A percentile compares a stretch with the other conserved stretches of the same genome.
phyloP scores from a whole-genome alignment of 2,797 vertebrate species.

The Pipistrellus kuhlii region DNA sequence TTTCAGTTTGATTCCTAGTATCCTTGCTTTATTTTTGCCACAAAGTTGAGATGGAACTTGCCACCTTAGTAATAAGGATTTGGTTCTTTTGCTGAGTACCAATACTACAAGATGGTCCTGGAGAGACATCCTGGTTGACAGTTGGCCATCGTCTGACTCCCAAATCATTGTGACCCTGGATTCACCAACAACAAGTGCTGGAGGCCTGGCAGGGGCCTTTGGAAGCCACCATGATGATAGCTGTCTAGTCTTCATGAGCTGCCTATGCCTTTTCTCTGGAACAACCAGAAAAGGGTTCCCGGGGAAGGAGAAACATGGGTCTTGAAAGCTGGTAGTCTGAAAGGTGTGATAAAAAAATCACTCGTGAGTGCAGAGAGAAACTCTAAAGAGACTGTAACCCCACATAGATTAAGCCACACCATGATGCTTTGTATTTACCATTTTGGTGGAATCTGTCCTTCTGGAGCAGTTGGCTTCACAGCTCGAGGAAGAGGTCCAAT shows the following conservation, averaged over 20 bases:
- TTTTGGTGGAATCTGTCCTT: constrained; percentile 50
- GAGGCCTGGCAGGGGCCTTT: background rate
- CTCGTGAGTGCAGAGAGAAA: background rate
- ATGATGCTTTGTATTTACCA: background rate
- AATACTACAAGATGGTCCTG: background rate
- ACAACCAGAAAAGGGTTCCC: background rate
- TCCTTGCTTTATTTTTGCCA: background rate
- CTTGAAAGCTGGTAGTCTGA: background rate
- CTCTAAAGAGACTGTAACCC: background rate
- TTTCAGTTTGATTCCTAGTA: background rate
- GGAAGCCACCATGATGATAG: background rate
- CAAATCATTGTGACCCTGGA: background rate
- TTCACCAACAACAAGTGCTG: background rate
- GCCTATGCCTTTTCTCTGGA: background rate
- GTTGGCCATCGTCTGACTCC: background rate
- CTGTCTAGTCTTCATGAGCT: background rate
- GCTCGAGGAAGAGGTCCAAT: background rate
- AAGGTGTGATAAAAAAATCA: background rate
- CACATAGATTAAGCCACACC: background rate
- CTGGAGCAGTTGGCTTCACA: constrained; percentile 14
- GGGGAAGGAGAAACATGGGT: no score
- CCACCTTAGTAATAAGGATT: background rate
- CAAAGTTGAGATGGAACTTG: background rate
- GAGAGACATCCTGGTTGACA: background rate
- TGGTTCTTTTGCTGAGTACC: background rate